These are phyloP conservation scores for Erpobdella octoculata DNA, from an alignment of 2,888 invertebrate genomes.

Conservation along the genomic window DNA sequence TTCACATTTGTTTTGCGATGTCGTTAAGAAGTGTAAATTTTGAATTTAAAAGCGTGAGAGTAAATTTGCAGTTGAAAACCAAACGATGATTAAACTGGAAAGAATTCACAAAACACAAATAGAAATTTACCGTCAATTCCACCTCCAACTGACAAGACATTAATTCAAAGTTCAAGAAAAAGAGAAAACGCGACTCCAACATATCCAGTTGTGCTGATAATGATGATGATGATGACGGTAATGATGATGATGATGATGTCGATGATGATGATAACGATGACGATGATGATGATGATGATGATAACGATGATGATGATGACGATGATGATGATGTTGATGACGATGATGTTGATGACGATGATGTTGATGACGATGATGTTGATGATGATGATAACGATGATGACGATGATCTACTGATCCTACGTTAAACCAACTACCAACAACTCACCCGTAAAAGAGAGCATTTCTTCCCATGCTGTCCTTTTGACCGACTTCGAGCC, in stretches of 20 bases:
- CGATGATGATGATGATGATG: constrained; percentile 2
- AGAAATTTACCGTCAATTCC: too few species aligned
- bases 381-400: background rate
- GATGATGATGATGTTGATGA: constrained; percentile 17
- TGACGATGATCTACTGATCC: background rate
- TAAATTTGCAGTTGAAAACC: too few species aligned
- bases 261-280: constrained; percentile 25
- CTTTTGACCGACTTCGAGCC: constrained; percentile 34
- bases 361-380: background rate
- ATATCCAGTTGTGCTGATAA: constrained; percentile 25
- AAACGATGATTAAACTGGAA: too few species aligned
- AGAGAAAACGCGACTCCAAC: too few species aligned
- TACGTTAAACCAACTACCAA: background rate
- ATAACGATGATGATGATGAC: constrained; percentile 9
- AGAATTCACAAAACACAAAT: too few species aligned
- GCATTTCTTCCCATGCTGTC: constrained; percentile 36
- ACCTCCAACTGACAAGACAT: too few species aligned
- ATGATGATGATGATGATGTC: constrained; percentile 28
- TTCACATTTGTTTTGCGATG: too few species aligned
- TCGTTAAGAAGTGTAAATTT: too few species aligned
- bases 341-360: background rate
- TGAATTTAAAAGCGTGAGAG: too few species aligned
- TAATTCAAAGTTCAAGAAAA: too few species aligned
- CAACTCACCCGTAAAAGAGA: constrained; percentile 38
- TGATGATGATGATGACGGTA: constrained; percentile 30